A percentile compares a stretch with the other conserved stretches of the same genome.
These are phyloP conservation scores for Acanthopagrus latus DNA, from an alignment of 2,797 vertebrate species.

Conservation along the genomic window DNA sequence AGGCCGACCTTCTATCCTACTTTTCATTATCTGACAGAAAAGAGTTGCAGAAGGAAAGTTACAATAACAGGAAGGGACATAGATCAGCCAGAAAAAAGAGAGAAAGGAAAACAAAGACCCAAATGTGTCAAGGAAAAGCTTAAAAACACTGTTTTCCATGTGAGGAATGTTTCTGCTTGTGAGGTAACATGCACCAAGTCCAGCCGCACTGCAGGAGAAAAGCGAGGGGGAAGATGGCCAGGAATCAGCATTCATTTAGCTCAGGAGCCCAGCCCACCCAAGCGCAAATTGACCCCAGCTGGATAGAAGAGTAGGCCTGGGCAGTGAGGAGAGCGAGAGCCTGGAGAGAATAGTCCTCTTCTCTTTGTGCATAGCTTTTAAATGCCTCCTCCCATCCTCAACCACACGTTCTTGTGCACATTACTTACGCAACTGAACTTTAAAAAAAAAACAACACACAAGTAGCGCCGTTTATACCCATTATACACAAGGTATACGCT, in stretches of 20 bases:
- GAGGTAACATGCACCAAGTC: conserved; percentile 64
- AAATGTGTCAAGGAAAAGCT: conserved; percentile 33
- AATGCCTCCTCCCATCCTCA: conserved; percentile 19
- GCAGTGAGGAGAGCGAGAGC: conserved; percentile 30
- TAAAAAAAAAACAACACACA: not conserved
- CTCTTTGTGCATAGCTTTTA: conserved; percentile 54
- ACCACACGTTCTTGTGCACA: conserved; percentile 32
- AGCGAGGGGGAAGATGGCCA: conserved; percentile 58
- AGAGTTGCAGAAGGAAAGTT: conserved; percentile 9
- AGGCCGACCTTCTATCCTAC: conserved; percentile 10
- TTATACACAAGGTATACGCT: conserved; percentile 16
- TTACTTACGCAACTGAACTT: conserved; percentile 20
- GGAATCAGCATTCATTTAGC: conserved; percentile 73
- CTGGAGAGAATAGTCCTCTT: conserved; percentile 53
- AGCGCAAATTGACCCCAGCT: conserved; percentile 84
- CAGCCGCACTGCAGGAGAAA: conserved; percentile 59
- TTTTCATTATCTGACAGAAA: conserved; percentile 13
- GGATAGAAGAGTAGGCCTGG: conserved; percentile 63
- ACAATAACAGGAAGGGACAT: conserved; percentile 8
- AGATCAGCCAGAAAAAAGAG: conserved; percentile 19
- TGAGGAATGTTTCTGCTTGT: conserved; percentile 63
- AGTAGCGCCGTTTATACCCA: conserved; percentile 15
- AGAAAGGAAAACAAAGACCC: conserved; percentile 9
- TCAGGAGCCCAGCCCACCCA: conserved; percentile 80
- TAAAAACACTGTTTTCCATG: conserved; percentile 42